Conservation (phyloP, 2,113 vertebrate genomes). For the Lepus timidus region DNA sequence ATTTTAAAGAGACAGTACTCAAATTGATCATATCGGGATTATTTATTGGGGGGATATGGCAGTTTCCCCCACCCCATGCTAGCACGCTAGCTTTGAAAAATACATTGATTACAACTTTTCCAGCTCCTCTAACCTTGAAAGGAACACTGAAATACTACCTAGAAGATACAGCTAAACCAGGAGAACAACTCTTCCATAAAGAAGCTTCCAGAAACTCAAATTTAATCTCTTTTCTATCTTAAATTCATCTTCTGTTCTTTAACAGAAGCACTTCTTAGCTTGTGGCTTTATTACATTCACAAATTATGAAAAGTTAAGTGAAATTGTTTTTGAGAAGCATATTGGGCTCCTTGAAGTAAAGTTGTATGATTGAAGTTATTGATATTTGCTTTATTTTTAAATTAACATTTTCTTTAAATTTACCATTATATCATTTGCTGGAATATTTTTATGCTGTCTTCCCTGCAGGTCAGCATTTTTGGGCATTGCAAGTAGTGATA, state of each 20-base stretch:
- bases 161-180: not conserved
- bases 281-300: not conserved
- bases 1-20: not conserved
- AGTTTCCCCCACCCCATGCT: not conserved
- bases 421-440: not conserved
- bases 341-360: not conserved
- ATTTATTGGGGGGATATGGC: too few relatives aligned
- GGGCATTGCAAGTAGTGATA: not conserved
- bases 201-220: not conserved
- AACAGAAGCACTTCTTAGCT: not conserved
- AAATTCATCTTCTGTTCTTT: not conserved
- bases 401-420: constrained; percentile 9
- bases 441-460: not conserved
- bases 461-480: not conserved
- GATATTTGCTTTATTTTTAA: not conserved
- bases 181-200: not conserved
- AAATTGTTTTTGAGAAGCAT: not conserved
- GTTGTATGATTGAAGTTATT: constrained; percentile 1
- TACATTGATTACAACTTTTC: not conserved
- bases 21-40: not conserved
- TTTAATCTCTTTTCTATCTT: not conserved
- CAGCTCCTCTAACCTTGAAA: not conserved
- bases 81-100: not conserved
- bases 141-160: not conserved
- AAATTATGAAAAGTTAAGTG: not conserved